Base-by-base conservation (phyloP, 2,888 invertebrate genomes). In the Heliconius sara region DNA sequence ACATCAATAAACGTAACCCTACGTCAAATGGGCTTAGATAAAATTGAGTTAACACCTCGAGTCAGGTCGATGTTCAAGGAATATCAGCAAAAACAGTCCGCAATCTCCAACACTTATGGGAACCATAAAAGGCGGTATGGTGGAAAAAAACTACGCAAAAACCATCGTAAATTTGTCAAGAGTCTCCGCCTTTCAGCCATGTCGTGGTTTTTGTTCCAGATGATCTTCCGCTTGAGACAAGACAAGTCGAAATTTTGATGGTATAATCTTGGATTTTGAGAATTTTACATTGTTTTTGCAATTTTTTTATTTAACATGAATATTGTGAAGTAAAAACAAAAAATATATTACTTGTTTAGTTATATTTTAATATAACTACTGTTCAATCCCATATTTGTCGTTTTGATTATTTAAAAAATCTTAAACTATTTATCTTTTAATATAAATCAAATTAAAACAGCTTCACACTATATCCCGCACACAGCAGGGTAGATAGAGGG, bases 41-140 rank as follows among this genome's bases (percentile, higher is more conserved):
- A 89, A 85, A 88, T 88, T 87, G 80, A 86, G 83, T 88, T 90
- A 87, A 89, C 91, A 91, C 90, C 88, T 89, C 84, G 73, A 85
- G 85, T 83, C 88, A 86, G 84, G 87, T 86, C 85, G 87, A 88
- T 89, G 88, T 83, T 85, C 85, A 84, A 79, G 80, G 84, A 85
- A 85, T 77, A 81, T 83, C 80, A 71, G 82, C 82, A 83, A 86
- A 88, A 86, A 84, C 85, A 22, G 84, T 83, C 84, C 70, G 75
- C 81, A 83, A 84, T 80, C 85, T 60, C 88, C 79, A 85, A 83
- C 88, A 88, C 89, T 90, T 88, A 87, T 84, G 83, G 88, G 86
- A 89, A 88, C 86, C 83, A 86, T 87, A 81, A 84, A 84, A 83
- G 76, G 79, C 82, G 80, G 77, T 78, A 79, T 75, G 77, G 70